Evolutionary conservation across 2,113 vertebrate species (phyloP).

Genomic region (Hipposideros armiger): DNA sequence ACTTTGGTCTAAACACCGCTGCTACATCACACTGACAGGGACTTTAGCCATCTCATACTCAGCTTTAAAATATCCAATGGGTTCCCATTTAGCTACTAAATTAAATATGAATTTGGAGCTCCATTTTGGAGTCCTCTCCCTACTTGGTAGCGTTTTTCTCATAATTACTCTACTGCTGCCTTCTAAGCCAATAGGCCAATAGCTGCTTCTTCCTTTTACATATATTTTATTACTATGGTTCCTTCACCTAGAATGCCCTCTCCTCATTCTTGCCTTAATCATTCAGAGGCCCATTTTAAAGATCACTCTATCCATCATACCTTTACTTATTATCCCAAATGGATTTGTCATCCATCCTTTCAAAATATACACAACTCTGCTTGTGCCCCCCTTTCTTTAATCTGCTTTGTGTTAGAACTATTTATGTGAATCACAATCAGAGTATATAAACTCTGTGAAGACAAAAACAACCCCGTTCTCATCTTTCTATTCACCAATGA

Average conservation of each 20-base stretch:
- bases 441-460: not conserved
- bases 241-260: not conserved
- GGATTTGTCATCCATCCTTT: not conserved
- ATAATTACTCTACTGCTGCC: not conserved
- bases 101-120: not conserved
- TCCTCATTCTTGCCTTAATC: not conserved
- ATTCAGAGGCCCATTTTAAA: not conserved
- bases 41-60: fast-evolving
- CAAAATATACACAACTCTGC: not conserved
- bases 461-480: not conserved
- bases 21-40: not conserved
- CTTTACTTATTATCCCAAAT: not conserved
- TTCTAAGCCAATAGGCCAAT: not conserved
- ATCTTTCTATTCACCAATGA: not conserved
- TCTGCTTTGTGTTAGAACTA: not conserved
- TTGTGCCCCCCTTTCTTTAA: not conserved
- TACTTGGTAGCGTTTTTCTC: not conserved
- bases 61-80: not conserved
- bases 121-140: not conserved
- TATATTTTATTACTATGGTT: not conserved
- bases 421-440: not conserved
- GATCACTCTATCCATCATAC: not conserved
- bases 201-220: not conserved
- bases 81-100: not conserved
- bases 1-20: not conserved